Base-by-base conservation (phyloP, 23 tunicate genomes). In the Trididemnum nubilum region DNA sequence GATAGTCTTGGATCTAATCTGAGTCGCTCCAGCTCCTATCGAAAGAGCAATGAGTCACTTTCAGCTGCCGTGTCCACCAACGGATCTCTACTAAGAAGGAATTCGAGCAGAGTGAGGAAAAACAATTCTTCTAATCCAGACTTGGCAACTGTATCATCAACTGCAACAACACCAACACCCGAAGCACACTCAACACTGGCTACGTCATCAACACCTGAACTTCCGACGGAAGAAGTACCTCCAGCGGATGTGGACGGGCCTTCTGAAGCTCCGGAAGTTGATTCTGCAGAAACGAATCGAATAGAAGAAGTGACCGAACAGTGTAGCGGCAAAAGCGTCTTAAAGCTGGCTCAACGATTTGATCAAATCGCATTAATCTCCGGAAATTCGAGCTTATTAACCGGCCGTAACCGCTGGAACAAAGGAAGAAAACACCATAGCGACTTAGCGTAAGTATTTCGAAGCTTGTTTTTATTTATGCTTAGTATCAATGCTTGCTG, bases 321-420 rank as follows among this genome's bases (percentile, higher is more conserved):
- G 31, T 19, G 76, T 31, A 9, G 33, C 22, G 22, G 38, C 5
- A 67, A 49, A 18, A 73, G 34, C 38, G 81, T 77, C 2, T 21
- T 77, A 24, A 28, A 52, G 12, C 38, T 77, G 36, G 81, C 81
- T 52, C 81, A 77, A 25, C 81, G 51, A 1, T 77, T 77, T 77
- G 67, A 77, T 31, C 7, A 77, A 54, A 77, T 77, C 21, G 27
- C 81, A 18, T 19, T 30, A 5, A 7, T 39, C 7, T 4, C 67
- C 9, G 66, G 30, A 24, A 52, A 52, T 22, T 33, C 40, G 25
- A 57, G 23, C 24, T 24, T 23, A 5, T 5, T 15, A 7, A 32
- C 36, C 5, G 33, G 24, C 1, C 66, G 81, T 2, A 77, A 29
- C 28, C 81, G 67, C 5, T 54, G 25, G 65, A 15, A 12, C 67